Evolutionary conservation across 2,888 invertebrate genomes (phyloP), one percentile per base, ranked within the genome.

Genomic region (Acholoe squamosa): DNA sequence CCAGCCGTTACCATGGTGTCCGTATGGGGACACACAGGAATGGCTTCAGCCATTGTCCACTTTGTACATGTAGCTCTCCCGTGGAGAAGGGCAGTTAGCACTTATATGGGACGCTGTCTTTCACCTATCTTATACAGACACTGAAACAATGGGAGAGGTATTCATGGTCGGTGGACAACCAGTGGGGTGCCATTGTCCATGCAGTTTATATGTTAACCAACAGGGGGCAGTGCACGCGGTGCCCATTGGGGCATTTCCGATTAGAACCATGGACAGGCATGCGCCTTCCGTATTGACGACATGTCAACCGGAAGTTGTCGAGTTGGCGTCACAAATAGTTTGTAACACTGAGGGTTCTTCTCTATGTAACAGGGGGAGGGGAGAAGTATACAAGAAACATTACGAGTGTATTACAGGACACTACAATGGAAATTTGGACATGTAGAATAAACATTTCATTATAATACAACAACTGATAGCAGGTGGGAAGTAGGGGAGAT

Each of bases 31-130:
- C 76, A 31, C 76, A 10, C 43, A 43, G 43, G 10, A 43, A 43
- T 43, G 43, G 43, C 76, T 25, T 14, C 76, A 10, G 5, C 76
- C 76, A 28, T 76, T 76, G 76, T 76, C 76, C 25, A 76, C 31
- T 76, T 76, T n/a, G 76, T 71, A 10, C 5, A 7, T 33, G 77
- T 12, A 33, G 80, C 34, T 80, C 34, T 80, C 80, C 80, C 34
- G 80, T 43, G 43, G 80, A 33, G 80, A 19, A 80, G 34, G 80
- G 80, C 80, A 14, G 80, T 80, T 80, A 80, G 80, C 16, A 80
- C 34, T 19, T 43, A n/a, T n/a, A n/a, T n/a, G 16, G 43, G 80
- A 43, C 43, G 25, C 34, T 34, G 22, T n/a, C 43, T 43, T 10
- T 43, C 43, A 43, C 43, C 43, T 43, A 43, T 43, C 10, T 43